Evolutionary conservation across 2,113 vertebrate species (phyloP).

Genomic region (Nerophis ophidion): DNA sequence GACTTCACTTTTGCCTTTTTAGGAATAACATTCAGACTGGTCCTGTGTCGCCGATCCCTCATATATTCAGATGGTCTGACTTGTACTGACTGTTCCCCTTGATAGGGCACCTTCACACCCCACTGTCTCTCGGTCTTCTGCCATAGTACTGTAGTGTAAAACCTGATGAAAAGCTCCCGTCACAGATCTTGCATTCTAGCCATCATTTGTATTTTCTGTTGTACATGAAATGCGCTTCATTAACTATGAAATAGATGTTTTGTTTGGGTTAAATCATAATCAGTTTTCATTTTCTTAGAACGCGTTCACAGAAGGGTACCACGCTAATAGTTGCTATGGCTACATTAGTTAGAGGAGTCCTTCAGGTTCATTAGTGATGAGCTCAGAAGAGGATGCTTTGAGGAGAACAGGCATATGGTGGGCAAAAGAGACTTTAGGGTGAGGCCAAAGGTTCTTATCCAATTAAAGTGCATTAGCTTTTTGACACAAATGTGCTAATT

Average conservation of each 20-base stretch:
- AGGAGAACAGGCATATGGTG: conserved; percentile 31
- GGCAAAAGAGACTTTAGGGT: background rate
- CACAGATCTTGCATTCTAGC: background rate
- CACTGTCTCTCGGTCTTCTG: too few relatives aligned
- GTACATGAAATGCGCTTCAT: conserved; percentile 31
- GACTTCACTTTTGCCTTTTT: too few relatives aligned
- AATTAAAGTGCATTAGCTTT: too few relatives aligned
- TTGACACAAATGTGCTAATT: background rate
- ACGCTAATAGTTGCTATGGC: conserved; percentile 60
- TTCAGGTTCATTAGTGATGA: conserved; percentile 59
- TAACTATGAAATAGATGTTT: conserved; percentile 22
- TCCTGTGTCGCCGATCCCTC: too few relatives aligned
- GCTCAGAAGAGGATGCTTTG: conserved; percentile 55
- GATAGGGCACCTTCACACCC: too few relatives aligned
- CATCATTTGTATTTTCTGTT: conserved; percentile 2
- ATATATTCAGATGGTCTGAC: too few relatives aligned
- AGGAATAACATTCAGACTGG: too few relatives aligned
- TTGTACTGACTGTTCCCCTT: too few relatives aligned
- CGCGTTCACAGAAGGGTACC: conserved; percentile 53
- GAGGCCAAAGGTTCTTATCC: too few relatives aligned
- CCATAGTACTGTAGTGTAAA: too few relatives aligned
- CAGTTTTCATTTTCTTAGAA: conserved; percentile 42
- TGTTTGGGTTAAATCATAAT: conserved; percentile 35
- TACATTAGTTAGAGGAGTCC: conserved; percentile 55
- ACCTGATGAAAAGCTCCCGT: too few relatives aligned